These are phyloP conservation scores for Nycticryphes semicollaris DNA, from an alignment of 2,113 vertebrate genomes.

Conservation along the genomic window DNA sequence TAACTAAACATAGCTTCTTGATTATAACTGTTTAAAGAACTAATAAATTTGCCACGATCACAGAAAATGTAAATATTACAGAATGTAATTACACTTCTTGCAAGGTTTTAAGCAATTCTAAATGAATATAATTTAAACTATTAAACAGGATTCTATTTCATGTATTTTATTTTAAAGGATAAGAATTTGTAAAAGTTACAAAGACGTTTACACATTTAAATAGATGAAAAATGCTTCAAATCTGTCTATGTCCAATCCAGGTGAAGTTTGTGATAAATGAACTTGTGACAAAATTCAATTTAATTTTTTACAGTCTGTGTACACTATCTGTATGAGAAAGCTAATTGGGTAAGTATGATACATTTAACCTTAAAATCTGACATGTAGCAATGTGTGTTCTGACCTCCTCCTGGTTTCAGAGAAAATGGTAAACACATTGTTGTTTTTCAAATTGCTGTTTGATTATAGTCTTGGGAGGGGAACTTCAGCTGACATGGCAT, in stretches of 20 bases:
- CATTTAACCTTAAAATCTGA: background rate
- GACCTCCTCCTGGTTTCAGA: background rate
- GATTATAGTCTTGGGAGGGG: background rate
- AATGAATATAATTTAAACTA: background rate
- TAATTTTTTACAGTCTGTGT: background rate
- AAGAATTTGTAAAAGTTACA: background rate
- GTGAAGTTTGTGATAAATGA: background rate
- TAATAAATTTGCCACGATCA: background rate
- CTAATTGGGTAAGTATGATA: background rate
- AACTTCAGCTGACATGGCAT: background rate
- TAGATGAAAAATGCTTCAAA: background rate
- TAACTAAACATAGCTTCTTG: background rate
- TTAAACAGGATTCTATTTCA: background rate
- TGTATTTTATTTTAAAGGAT: background rate
- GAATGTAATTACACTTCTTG: background rate
- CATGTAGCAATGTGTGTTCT: background rate
- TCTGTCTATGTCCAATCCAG: background rate
- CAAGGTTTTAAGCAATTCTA: background rate
- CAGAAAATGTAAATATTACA: background rate
- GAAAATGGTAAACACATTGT: background rate
- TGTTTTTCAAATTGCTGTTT: background rate
- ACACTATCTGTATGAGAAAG: background rate
- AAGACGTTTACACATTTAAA: background rate
- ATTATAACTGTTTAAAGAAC: background rate
- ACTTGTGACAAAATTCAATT: background rate